These are phyloP conservation scores for Nebria brevicollis DNA, from an alignment of 2,888 invertebrate species.

Conservation along the genomic window DNA sequence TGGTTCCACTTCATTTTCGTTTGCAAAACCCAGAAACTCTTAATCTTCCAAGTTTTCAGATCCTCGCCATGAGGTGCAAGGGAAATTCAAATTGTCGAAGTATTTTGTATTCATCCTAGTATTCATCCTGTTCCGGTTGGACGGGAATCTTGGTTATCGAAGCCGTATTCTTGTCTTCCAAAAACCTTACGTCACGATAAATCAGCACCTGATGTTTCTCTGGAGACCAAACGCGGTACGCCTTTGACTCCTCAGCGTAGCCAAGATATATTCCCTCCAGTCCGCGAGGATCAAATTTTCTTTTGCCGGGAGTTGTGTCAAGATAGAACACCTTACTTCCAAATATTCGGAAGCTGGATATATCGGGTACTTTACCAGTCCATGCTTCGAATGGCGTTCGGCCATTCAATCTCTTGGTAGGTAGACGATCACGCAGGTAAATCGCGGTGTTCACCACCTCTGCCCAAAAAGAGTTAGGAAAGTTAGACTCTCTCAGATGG, in stretches of 20 bases:
- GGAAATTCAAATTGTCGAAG: too few species aligned
- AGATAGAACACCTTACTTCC: too few species aligned
- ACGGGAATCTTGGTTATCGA: background rate
- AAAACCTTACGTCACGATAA: slow-evolving; percentile 49
- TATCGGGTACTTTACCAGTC: background rate
- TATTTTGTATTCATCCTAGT: too few species aligned
- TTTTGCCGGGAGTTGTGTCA: background rate
- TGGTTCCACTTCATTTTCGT: too few species aligned
- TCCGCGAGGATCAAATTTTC: background rate
- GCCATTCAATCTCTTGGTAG: background rate
- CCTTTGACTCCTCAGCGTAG: slow-evolving; percentile 51
- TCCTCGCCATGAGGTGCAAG: too few species aligned
- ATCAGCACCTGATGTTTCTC: slow-evolving; percentile 47
- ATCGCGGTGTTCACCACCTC: background rate
- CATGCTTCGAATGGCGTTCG: background rate
- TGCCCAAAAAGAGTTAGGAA: slow-evolving; percentile 17
- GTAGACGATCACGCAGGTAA: background rate
- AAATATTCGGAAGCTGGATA: background rate
- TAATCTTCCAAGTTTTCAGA: too few species aligned
- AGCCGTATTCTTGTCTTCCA: background rate
- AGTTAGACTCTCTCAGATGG: too few species aligned
- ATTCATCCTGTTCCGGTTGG: too few species aligned
- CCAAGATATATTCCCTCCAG: background rate
- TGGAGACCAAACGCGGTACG: slow-evolving; percentile 50
- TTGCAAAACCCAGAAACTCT: too few species aligned